These are phyloP conservation scores for Varanus salvator DNA, from an alignment of 2,113 vertebrate genomes.

Conservation along the genomic window DNA sequence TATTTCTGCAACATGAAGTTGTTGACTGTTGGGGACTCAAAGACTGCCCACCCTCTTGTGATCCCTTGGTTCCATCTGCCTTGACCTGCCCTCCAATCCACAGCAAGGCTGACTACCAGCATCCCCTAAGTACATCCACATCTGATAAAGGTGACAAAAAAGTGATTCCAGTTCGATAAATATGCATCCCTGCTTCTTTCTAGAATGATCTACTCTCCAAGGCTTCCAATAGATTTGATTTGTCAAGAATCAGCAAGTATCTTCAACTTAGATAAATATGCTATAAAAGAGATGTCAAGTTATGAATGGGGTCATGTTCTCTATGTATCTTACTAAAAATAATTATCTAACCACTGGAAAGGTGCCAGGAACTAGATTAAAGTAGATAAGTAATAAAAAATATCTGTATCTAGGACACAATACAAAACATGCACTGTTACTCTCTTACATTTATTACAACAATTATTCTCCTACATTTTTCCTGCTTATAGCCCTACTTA, in stretches of 20 bases:
- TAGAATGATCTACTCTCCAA: neutral
- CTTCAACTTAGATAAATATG: neutral
- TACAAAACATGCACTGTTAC: conserved; percentile 39
- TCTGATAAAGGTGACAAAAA: too few relatives aligned
- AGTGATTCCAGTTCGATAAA: neutral
- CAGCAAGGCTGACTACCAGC: too few relatives aligned
- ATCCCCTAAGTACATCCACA: too few relatives aligned
- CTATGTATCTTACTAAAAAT: conserved; percentile 24
- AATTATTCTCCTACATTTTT: neutral
- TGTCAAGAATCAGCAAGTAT: neutral
- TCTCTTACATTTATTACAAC: conserved; percentile 5
- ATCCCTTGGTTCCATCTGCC: too few relatives aligned
- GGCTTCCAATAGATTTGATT: neutral
- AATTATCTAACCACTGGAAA: neutral
- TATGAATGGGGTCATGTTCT: conserved; percentile 35
- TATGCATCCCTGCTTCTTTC: neutral
- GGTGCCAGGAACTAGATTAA: conserved; percentile 39
- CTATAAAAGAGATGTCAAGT: conserved; percentile 1
- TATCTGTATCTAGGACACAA: conserved; percentile 32
- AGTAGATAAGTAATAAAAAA: conserved; percentile 28
- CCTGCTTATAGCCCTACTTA: neutral
- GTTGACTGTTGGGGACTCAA: too few relatives aligned
- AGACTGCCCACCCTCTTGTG: too few relatives aligned
- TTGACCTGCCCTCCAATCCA: too few relatives aligned
- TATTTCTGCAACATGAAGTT: too few relatives aligned